Conservation (phyloP, 2,888 invertebrate species). For the Fissipunctia ypsillon region DNA sequence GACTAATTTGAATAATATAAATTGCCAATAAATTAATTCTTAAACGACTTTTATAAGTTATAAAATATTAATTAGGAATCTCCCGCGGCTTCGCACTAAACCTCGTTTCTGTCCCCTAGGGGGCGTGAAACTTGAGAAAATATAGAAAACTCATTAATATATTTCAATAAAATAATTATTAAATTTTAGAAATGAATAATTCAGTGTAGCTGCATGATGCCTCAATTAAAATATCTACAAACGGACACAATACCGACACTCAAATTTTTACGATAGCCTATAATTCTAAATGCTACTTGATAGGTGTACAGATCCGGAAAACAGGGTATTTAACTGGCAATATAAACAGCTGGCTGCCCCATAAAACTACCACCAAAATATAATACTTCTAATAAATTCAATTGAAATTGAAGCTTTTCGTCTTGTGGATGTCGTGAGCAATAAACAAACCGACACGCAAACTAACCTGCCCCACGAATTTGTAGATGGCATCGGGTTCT, state of each 20-base stretch:
- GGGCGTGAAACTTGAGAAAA: conserved; percentile 52
- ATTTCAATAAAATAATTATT: conserved; percentile 36
- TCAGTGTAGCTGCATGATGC: conserved; percentile 45
- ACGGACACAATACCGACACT: background rate
- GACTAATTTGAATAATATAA: conserved; percentile 57
- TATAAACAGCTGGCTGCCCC: conserved; percentile 17
- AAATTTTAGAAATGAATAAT: conserved; percentile 40
- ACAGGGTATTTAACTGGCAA: background rate
- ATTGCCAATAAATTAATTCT: conserved; percentile 51
- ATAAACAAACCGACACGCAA: conserved; percentile 73
- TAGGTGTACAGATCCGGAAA: background rate
- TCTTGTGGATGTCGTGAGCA: conserved; percentile 64
- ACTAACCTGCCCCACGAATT: conserved; percentile 67
- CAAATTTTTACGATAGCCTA: conserved; percentile 20
- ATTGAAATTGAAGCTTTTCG: conserved; percentile 52
- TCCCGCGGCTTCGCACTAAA: conserved; percentile 54
- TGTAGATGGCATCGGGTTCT: conserved; percentile 69
- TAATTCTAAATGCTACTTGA: background rate
- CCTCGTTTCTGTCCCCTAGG: conserved; percentile 31
- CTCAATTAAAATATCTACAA: conserved; percentile 44
- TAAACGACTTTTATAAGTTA: conserved; percentile 36
- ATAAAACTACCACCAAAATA: conserved; percentile 41
- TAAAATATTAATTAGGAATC: conserved; percentile 43
- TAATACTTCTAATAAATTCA: conserved; percentile 46
- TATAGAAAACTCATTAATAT: conserved; percentile 44